Evolutionary conservation across 2,797 vertebrate genomes (phyloP).

Genomic region (Muraenolepis orangiensis): DNA sequence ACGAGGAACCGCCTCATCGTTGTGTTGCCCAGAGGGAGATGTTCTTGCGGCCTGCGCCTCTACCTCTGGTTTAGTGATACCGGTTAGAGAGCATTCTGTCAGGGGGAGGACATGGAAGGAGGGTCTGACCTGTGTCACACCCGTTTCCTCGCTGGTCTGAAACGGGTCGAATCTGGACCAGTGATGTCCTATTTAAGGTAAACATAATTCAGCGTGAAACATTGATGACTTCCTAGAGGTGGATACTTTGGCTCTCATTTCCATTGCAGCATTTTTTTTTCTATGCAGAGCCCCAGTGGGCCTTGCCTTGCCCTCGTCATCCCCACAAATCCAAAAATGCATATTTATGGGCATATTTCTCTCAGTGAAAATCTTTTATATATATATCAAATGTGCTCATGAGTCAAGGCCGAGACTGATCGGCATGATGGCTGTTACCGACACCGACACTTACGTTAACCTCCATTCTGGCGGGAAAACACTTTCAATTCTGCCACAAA

Average conservation of each 20-base stretch:
- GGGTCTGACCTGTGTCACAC: too few relatives aligned
- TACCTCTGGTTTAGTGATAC: background rate
- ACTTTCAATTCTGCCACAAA: background rate
- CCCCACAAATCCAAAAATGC: background rate
- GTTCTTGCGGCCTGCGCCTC: background rate
- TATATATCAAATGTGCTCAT: background rate
- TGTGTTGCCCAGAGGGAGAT: background rate
- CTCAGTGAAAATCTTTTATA: background rate
- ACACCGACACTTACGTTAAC: background rate
- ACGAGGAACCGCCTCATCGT: background rate
- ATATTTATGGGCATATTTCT: background rate
- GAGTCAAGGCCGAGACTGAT: background rate
- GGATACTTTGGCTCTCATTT: background rate
- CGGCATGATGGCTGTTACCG: background rate
- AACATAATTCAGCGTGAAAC: too few relatives aligned
- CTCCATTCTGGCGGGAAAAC: background rate
- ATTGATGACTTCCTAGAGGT: background rate
- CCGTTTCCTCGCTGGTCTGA: too few relatives aligned
- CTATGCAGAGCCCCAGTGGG: background rate
- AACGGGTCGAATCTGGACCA: too few relatives aligned
- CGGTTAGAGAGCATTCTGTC: background rate
- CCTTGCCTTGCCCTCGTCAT: background rate
- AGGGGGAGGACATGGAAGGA: background rate
- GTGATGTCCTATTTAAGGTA: too few relatives aligned
- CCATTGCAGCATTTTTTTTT: background rate